These are phyloP conservation scores for Tragelaphus strepsiceros DNA, from an alignment of 2,113 vertebrate species.

Conservation along the genomic window DNA sequence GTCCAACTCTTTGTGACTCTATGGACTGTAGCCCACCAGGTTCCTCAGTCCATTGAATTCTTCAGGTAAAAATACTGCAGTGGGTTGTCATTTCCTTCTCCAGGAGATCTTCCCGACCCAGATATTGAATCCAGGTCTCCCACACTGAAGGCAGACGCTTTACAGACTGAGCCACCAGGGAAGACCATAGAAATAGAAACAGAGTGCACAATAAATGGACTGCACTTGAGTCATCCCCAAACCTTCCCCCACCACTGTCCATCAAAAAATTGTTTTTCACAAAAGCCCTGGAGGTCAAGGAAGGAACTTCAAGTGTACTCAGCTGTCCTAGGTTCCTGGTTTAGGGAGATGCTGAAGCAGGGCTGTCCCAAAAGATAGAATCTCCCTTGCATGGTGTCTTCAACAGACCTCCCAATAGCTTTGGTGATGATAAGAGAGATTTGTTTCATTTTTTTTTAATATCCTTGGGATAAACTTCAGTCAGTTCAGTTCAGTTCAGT, in stretches of 20 bases:
- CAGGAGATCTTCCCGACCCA: not conserved
- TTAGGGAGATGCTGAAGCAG: no score
- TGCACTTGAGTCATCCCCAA: not conserved
- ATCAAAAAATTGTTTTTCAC: not conserved
- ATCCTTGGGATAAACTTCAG: no score
- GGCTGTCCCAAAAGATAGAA: no score
- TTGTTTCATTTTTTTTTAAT: no score
- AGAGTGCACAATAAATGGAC: not conserved
- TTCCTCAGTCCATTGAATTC: not conserved
- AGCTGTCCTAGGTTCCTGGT: no score
- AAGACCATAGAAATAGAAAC: not conserved
- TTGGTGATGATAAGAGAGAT: no score
- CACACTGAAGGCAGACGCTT: not conserved
- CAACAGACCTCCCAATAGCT: no score
- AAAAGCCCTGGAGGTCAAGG: not conserved
- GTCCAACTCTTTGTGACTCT: not conserved
- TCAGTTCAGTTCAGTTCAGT: no score
- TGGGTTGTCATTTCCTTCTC: not conserved
- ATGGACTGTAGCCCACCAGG: not conserved
- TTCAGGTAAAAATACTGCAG: not conserved
- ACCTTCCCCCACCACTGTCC: not conserved
- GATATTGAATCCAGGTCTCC: not conserved
- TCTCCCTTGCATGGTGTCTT: no score
- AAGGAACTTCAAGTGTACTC: not conserved
- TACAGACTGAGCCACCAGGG: not conserved